Conservation (phyloP, 1,140 invertebrate species). For the Leptinotarsa texana region DNA sequence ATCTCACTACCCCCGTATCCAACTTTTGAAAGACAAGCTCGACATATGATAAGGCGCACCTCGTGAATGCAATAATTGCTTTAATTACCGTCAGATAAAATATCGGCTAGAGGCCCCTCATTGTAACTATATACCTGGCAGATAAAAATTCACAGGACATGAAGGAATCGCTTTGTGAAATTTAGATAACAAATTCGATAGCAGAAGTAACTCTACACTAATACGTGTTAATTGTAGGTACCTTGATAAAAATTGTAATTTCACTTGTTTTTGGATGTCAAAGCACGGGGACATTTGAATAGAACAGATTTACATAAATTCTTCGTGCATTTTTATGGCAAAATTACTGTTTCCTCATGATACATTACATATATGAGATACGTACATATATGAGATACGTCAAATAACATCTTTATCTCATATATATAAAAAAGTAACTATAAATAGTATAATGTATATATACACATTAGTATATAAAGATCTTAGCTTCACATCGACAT, state of each 20-base stretch:
- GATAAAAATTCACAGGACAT: constrained; percentile 5
- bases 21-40: background rate
- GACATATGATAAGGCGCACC: constrained; percentile 9
- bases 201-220: background rate
- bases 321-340: too few relatives aligned
- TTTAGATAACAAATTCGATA: constrained; percentile 6
- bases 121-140: constrained; percentile 3
- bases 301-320: too few relatives aligned
- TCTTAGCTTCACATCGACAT: too few relatives aligned
- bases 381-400: too few relatives aligned
- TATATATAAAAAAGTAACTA: too few relatives aligned
- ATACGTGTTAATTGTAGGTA: background rate
- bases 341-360: too few relatives aligned
- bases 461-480: too few relatives aligned
- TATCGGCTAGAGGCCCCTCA: constrained; percentile 11
- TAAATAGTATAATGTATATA: too few relatives aligned
- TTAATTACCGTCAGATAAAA: constrained; percentile 13
- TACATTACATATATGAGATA: too few relatives aligned
- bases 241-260: background rate
- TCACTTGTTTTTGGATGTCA: background rate
- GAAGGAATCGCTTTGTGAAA: constrained; percentile 10
- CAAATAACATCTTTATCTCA: too few relatives aligned
- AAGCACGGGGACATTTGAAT: too few relatives aligned
- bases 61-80: constrained; percentile 17
- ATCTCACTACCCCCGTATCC: background rate